phyloP scores from a whole-genome alignment of 2,113 vertebrate genomes.

The Isichthys henryi region DNA sequence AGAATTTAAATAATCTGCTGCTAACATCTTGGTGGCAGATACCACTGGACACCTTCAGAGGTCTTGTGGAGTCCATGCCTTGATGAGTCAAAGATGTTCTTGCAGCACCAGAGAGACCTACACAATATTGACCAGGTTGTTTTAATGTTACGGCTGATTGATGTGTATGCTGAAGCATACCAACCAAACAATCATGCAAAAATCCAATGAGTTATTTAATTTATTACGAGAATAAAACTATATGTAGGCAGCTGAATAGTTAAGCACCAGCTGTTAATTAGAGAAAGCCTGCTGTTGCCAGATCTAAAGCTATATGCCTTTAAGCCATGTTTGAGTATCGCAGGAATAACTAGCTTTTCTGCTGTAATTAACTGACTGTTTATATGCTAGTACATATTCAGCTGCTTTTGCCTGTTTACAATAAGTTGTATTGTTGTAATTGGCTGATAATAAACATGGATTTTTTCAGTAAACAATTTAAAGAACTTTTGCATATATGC shows the following conservation, averaged over 20 bases:
- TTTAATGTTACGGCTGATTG: not conserved
- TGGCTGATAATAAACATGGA: not conserved
- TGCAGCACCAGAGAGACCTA: not conserved
- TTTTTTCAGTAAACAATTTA: not conserved
- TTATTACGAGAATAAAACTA: not conserved
- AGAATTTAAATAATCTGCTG: not conserved
- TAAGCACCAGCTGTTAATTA: slow-evolving; percentile 14
- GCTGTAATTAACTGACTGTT: not conserved
- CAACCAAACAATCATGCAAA: not conserved
- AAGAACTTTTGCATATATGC: not conserved
- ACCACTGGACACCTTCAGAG: not conserved
- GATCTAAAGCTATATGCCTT: not conserved
- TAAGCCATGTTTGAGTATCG: not conserved
- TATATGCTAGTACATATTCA: not conserved
- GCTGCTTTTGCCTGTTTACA: not conserved
- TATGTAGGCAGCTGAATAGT: not conserved
- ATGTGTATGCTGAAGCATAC: not conserved
- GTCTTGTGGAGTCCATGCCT: not conserved
- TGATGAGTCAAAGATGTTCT: not conserved
- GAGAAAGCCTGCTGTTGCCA: slow-evolving; percentile 3
- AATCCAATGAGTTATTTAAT: not conserved
- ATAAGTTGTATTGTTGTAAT: not conserved
- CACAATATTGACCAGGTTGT: not conserved
- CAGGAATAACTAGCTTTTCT: not conserved
- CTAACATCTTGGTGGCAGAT: not conserved